Evolutionary conservation across 64 coral and sea anemone genomes (phyloP).

Genomic region (Porites australiensis): DNA sequence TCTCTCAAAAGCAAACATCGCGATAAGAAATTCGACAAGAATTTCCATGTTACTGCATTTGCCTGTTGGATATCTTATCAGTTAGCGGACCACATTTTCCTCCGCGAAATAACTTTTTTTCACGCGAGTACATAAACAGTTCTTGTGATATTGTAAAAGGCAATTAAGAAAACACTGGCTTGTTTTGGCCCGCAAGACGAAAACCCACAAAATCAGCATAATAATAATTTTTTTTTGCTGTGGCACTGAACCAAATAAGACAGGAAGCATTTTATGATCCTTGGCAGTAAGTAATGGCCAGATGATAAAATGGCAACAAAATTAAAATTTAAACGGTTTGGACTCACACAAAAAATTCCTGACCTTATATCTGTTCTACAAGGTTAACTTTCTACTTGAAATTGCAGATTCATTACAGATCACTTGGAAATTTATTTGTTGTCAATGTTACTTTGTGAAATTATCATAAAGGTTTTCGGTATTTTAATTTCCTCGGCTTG

Average conservation of each 20-base stretch:
- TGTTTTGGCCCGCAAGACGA: background rate
- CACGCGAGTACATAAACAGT: background rate
- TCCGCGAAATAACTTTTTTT: background rate
- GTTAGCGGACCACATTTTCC: background rate
- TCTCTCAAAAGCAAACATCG: background rate
- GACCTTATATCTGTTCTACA: too few relatives aligned
- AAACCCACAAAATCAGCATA: background rate
- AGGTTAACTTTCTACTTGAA: too few relatives aligned
- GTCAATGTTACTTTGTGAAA: too few relatives aligned
- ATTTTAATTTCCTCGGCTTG: background rate
- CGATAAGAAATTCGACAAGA: background rate
- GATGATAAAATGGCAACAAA: background rate
- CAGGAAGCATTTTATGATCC: background rate
- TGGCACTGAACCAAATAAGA: background rate
- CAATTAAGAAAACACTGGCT: background rate
- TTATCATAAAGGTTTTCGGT: too few relatives aligned
- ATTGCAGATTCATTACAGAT: too few relatives aligned
- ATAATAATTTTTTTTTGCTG: background rate
- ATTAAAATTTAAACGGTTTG: conserved; percentile 25
- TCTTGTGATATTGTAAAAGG: background rate
- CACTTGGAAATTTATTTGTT: too few relatives aligned
- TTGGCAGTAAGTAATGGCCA: background rate
- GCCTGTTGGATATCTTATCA: background rate
- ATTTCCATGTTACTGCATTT: background rate
- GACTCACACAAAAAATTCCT: background rate